Evolutionary conservation across 2,797 vertebrate species (phyloP).

Genomic region (Macropodus opercularis): DNA sequence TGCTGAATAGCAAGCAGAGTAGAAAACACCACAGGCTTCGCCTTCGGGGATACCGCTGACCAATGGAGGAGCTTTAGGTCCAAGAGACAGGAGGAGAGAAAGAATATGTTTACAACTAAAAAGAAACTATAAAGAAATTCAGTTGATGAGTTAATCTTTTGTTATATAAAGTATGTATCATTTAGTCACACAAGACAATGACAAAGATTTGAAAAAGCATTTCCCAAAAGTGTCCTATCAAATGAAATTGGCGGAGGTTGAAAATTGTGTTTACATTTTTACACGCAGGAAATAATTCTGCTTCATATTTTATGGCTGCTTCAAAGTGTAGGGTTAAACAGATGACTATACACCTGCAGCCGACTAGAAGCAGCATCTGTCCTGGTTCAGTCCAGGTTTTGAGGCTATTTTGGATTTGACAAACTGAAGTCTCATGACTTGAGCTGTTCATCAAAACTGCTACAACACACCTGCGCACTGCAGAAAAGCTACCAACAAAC

Average conservation of each 20-base stretch:
- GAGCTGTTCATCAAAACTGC: not conserved
- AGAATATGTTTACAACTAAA: not conserved
- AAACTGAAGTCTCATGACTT: not conserved
- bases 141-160: too few relatives aligned
- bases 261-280: too few relatives aligned
- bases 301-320: not conserved
- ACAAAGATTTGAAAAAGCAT: too few relatives aligned
- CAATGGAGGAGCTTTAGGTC: constrained; percentile 88
- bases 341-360: constrained; percentile 2
- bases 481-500: not conserved
- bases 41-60: constrained; percentile 90
- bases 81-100: not conserved
- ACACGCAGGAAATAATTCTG: not conserved
- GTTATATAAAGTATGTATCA: too few relatives aligned
- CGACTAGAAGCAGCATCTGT: not conserved
- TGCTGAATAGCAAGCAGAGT: constrained; percentile 88
- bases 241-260: too few relatives aligned
- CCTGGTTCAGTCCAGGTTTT: constrained; percentile 1
- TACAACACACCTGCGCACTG: not conserved
- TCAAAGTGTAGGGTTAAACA: constrained; percentile 3
- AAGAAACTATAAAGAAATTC: too few relatives aligned
- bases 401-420: constrained; percentile 8
- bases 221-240: too few relatives aligned
- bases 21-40: constrained; percentile 92
- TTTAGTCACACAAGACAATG: too few relatives aligned